Evolutionary conservation across 2,888 invertebrate species (phyloP), one percentile per base, ranked within the genome.

Genomic region (Dasysyrphus tricinctus): DNA sequence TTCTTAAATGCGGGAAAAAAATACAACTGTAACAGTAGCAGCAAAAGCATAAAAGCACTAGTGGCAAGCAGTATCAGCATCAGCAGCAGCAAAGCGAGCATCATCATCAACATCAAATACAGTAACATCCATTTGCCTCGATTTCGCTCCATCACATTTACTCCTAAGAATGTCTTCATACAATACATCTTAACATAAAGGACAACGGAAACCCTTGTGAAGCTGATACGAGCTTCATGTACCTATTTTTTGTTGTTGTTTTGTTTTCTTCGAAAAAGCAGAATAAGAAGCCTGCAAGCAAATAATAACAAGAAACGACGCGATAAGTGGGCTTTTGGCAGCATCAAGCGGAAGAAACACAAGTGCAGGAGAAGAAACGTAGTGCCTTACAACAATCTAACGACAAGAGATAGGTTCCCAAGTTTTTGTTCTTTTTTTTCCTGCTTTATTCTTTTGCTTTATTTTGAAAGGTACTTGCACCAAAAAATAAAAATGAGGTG

Each of bases 291-390:
- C 70, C 72, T 82, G 75, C 78, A 81, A 78, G 86, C 75, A 81
- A 82, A 75, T 86, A 86, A 86, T 81, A 81, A 86, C 75, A 82
- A 86, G 77, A 67, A 82, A 86, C 74, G 79, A 81, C 65, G 65
- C 70, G 81, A 81, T 86, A 86, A 86, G 82, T 86, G 86, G 78
- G 81, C 81, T 86, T 81, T 82, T 82, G 85, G 70, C 80, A 85
- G 76, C 76, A 80, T 51, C 47, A 44, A 56, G 49, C 24, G 44
- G 65, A 77, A 61, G 44, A 61, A 56, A 49, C 19, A 49, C 67
- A 63, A 63, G 44, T 44, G 42, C 49, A n/a, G 24, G 24, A 24
- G 32, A 11, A 63, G 72, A 54, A 39, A 63, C 44, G 42, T 16
- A 37, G 54, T 37, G 7, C 47, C 59, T 69, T 69, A 76, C 77